Conservation (phyloP, 2,113 vertebrate species). For the Tautogolabrus adspersus region DNA sequence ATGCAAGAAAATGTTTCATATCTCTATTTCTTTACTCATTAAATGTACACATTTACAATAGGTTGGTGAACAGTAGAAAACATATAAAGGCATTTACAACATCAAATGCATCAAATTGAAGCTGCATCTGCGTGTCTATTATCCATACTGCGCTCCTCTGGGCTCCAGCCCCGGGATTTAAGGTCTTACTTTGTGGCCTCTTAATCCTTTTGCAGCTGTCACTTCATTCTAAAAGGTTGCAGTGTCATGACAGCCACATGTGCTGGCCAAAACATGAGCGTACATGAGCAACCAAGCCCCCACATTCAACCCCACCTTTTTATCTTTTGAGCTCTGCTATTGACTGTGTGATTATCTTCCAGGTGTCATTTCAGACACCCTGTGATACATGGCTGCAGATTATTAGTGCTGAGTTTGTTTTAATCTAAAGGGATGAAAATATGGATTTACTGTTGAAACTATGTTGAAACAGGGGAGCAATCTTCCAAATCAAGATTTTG, state of each 20-base stretch:
- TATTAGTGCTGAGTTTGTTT: slow-evolving; percentile 14
- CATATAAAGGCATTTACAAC: background rate
- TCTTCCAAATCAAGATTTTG: no score
- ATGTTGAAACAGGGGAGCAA: no score
- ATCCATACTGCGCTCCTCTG: slow-evolving; percentile 5
- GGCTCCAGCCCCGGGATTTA: slow-evolving; percentile 10
- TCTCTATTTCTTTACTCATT: background rate
- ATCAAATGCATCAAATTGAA: background rate
- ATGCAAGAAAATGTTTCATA: background rate
- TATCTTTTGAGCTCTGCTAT: slow-evolving; percentile 20
- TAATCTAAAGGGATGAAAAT: background rate
- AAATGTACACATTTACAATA: background rate
- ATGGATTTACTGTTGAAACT: no score
- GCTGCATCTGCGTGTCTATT: slow-evolving; percentile 1
- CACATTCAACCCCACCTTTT: slow-evolving; percentile 24
- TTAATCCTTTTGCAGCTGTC: slow-evolving; percentile 43
- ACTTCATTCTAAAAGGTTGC: slow-evolving; percentile 48
- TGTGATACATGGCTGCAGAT: slow-evolving; percentile 15
- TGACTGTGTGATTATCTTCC: slow-evolving; percentile 44
- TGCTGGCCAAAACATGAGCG: background rate
- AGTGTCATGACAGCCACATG: slow-evolving; percentile 31
- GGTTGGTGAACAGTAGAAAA: background rate
- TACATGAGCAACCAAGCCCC: slow-evolving; percentile 28
- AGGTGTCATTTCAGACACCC: slow-evolving; percentile 26
- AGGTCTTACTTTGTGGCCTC: slow-evolving; percentile 30